Base-by-base conservation (phyloP, 2,797 vertebrate species). In the Caiman crocodilus region DNA sequence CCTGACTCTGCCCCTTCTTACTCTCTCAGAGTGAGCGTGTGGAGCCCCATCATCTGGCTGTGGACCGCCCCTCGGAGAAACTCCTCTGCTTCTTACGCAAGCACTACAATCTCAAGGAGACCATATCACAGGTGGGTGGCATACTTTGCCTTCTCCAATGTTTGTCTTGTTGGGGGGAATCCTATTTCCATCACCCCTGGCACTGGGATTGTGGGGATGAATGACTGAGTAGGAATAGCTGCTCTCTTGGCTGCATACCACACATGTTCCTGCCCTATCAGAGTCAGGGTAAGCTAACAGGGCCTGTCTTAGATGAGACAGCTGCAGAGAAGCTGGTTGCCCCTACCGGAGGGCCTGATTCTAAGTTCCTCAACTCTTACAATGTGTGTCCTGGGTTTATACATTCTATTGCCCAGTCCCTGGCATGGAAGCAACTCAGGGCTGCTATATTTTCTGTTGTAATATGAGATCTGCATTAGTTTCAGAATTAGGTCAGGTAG, bases 41-140 rank as follows among this genome's bases (percentile, higher is more conserved):
- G 57, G 98, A 99, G 77, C 98, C 99, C 1, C 97, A 98, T 82
- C 97, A 98, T 76, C 97, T 99, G 98, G 99, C 99, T 2, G 98
- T 99, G 16, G 99, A 99, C 91, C 97, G 99, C 73, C 99, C 99
- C 4, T 99, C 99, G 0, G 98, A 98, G 63, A 99, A 99, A 88
- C 98, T 99, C 81, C 97, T 99, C 86, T 98, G 98, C 14, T 99
- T 99, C 95, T 97, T 99, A 83, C 98, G 97, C 74, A 99, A 99
- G 93, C 98, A 99, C 91, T 99, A 98, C 92, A 97, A 94, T 77
- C 97, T 99, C 79, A 97, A 95, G 35, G 97, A 98, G 74, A 98
- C 98, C 9, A 99, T 99, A 76, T 99, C 99, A 64, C 99, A 99
- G 99, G 99, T 99, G 96, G 94, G 96, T 59, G 30, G 2, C 32